Evolutionary conservation across 2,113 vertebrate species (phyloP).

Genomic region (Chaetura pelagica): DNA sequence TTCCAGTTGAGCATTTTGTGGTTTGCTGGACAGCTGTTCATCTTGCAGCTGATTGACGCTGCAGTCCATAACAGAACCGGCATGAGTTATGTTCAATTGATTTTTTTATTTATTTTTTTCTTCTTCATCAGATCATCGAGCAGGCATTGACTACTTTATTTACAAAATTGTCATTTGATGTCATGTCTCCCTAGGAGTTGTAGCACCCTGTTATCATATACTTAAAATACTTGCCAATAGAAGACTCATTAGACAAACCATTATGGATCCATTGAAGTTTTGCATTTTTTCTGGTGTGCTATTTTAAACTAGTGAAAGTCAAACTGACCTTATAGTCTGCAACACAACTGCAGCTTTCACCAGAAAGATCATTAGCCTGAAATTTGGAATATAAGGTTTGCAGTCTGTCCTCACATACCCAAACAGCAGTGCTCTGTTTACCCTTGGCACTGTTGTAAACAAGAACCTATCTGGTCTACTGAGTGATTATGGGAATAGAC

Average conservation of each 20-base stretch:
- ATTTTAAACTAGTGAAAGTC: not conserved
- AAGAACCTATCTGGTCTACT: not conserved
- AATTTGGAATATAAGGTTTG: not conserved
- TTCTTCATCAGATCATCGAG: not conserved
- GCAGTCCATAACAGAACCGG: not conserved
- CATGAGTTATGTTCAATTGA: not conserved
- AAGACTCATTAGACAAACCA: not conserved
- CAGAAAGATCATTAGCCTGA: not conserved
- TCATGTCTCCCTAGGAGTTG: not conserved
- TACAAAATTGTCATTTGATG: not conserved
- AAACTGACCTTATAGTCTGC: not conserved
- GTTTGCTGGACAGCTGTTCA: conserved; percentile 1
- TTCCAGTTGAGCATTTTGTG: not conserved
- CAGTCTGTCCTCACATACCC: not conserved
- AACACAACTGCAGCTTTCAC: not conserved
- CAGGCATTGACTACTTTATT: not conserved
- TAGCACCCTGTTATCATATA: not conserved
- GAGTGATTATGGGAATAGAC: conserved; percentile 36
- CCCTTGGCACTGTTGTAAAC: not conserved
- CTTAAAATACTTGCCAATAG: not conserved
- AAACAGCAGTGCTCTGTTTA: not conserved
- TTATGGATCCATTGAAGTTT: not conserved
- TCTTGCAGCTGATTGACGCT: not conserved
- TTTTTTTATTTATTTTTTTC: too few species aligned
- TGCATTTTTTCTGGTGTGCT: not conserved